A percentile compares a stretch with the other conserved stretches of the same genome.
Conservation (phyloP, 2,113 vertebrate species). For the Chaetorhynchus papuensis region DNA sequence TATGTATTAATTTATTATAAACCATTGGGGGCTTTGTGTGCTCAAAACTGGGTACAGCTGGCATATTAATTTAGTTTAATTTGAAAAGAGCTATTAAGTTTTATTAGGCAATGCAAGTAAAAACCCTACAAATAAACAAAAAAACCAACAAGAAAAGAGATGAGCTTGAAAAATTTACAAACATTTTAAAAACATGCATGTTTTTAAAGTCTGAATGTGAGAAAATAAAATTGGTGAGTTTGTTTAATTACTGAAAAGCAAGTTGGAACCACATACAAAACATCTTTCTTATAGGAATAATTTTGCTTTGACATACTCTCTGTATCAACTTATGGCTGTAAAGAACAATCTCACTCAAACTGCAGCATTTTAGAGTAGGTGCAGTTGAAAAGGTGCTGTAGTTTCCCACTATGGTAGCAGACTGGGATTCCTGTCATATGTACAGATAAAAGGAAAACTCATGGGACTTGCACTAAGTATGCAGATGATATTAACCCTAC, state of each 20-base stretch:
- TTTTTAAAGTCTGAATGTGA: background rate
- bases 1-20: conserved; percentile 58
- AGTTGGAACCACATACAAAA: background rate
- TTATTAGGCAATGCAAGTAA: background rate
- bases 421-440: background rate
- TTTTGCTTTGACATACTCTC: background rate
- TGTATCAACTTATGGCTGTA: background rate
- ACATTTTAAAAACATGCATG: background rate
- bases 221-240: background rate
- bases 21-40: background rate
- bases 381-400: background rate
- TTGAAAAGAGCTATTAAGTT: conserved; percentile 24
- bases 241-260: background rate
- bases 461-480: background rate
- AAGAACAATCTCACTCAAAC: background rate
- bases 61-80: conserved; percentile 56
- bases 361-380: background rate
- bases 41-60: conserved; percentile 31
- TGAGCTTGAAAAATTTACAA: background rate
- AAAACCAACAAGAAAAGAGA: background rate
- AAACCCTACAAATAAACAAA: background rate
- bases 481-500: background rate
- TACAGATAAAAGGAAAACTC: background rate
- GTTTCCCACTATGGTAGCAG: background rate
- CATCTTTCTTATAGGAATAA: background rate